Evolutionary conservation across 2,797 vertebrate species (phyloP).

Genomic region (Otus scops): DNA sequence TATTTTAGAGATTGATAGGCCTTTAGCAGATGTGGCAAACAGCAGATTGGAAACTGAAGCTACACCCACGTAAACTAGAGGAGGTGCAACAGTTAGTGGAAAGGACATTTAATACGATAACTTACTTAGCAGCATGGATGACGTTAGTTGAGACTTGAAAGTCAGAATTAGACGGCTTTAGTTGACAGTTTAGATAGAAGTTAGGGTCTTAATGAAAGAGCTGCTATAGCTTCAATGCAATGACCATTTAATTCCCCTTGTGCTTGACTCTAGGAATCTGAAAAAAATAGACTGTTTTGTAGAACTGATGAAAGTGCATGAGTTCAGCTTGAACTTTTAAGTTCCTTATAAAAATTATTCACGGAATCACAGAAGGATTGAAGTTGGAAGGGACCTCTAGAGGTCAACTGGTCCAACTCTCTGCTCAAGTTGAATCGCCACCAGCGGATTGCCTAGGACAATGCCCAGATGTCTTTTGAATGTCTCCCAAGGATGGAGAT

Average conservation of each 20-base stretch:
- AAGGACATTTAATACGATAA: not conserved
- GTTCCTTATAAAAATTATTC: not conserved
- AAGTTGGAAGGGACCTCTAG: not conserved
- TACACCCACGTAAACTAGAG: not conserved
- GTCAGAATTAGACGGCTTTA: not conserved
- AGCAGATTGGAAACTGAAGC: not conserved
- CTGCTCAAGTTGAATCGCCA: not conserved
- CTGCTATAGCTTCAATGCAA: not conserved
- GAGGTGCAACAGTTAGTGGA: not conserved
- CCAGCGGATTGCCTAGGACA: not conserved
- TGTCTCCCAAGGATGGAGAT: not conserved
- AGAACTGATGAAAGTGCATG: not conserved
- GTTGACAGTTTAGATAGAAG: not conserved
- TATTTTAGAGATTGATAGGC: not conserved
- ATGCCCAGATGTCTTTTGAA: not conserved
- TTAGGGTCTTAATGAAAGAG: not conserved
- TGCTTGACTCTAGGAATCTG: not conserved
- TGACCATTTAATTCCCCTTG: not conserved
- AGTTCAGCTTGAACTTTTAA: not conserved
- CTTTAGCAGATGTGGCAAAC: not conserved
- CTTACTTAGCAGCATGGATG: not conserved
- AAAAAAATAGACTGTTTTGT: not conserved
- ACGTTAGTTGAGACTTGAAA: not conserved
- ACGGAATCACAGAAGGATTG: not conserved
- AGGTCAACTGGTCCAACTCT: not conserved